Evolutionary conservation across 2,797 vertebrate species (phyloP).

Genomic region (Strix occidentalis): DNA sequence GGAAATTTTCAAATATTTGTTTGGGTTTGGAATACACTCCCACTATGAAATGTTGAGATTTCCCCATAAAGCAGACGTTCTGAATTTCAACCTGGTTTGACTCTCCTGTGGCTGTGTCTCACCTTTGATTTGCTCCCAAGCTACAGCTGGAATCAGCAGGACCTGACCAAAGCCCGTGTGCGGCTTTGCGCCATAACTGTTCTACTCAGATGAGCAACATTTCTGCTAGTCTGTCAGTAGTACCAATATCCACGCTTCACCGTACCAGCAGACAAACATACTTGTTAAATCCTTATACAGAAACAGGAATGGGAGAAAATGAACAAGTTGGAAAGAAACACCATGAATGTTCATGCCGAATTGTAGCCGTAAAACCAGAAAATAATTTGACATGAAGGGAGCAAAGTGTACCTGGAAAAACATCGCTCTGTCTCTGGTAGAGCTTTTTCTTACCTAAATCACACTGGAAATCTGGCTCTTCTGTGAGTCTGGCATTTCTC

Average conservation of each 20-base stretch:
- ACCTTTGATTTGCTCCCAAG: neutral
- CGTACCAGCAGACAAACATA: neutral
- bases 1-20: neutral
- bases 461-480: neutral
- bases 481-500: neutral
- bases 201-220: accelerated
- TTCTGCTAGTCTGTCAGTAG: neutral
- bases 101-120: neutral
- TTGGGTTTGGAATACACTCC: neutral
- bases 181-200: accelerated
- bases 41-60: neutral
- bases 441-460: conserved; percentile 20
- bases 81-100: neutral
- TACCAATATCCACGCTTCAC: neutral
- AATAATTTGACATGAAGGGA: neutral
- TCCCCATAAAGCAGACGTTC: neutral
- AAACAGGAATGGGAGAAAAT: neutral
- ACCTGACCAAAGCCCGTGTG: neutral
- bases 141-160: neutral
- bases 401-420: conserved; percentile 18
- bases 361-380: neutral
- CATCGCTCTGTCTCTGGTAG: neutral
- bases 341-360: neutral
- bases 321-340: neutral
- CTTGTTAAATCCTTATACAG: neutral